phyloP scores from a whole-genome alignment of 2,113 vertebrate genomes.

The Urocitellus parryii region DNA sequence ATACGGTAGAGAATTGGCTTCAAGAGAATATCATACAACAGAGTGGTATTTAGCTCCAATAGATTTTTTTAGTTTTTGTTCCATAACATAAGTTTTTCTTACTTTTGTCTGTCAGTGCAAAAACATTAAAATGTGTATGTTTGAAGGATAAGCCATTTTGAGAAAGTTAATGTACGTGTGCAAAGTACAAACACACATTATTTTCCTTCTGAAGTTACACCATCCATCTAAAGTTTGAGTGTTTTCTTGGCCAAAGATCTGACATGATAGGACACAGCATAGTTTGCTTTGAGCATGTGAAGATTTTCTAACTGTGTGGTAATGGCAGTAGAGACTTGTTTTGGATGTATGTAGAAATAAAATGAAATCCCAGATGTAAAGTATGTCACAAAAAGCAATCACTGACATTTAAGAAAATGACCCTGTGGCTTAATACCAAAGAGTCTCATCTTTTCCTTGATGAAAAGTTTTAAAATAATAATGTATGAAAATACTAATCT shows the following conservation, averaged over 20 bases:
- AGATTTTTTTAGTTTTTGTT: constrained; percentile 37
- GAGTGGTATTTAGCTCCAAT: constrained; percentile 3
- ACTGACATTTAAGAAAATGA: constrained; percentile 44
- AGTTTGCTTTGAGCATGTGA: constrained; percentile 25
- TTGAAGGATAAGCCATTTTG: constrained; percentile 50
- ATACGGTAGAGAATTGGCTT: constrained; percentile 22
- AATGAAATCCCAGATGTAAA: not conserved
- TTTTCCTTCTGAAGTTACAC: not conserved
- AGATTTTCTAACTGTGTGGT: not conserved
- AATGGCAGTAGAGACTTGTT: constrained; percentile 54
- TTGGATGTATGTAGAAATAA: constrained; percentile 30
- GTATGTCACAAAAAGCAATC: not conserved
- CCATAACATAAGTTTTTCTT: constrained; percentile 43
- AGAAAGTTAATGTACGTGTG: constrained; percentile 13
- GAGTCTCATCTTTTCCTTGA: constrained; percentile 38
- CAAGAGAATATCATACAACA: not conserved
- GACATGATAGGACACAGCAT: not conserved
- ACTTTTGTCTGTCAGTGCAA: not conserved
- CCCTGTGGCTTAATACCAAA: not conserved
- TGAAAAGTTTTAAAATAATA: not conserved
- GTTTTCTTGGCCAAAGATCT: constrained; percentile 34
- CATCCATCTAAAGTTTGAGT: not conserved
- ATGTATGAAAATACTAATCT: constrained; percentile 37
- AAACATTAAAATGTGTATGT: constrained; percentile 24
- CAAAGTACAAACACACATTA: not conserved